Conservation (phyloP, 92 coral and sea anemone species). For the Meandrina meandrites region DNA sequence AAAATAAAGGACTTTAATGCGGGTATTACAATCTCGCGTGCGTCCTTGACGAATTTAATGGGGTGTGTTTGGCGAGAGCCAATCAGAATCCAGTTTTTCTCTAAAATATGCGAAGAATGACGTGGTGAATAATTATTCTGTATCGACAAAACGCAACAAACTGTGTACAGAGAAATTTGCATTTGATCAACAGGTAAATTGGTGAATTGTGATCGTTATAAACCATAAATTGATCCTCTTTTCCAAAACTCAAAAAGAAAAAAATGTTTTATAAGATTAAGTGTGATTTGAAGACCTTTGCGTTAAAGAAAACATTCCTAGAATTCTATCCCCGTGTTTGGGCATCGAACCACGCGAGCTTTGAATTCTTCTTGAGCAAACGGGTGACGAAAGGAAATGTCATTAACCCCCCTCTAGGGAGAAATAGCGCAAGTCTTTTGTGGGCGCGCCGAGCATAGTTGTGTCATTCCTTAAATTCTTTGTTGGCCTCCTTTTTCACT, state of each 20-base stretch:
- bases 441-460: conserved; percentile 99
- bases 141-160: conserved; percentile 44
- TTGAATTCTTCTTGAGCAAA: conserved; percentile 79
- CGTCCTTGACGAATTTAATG: background rate
- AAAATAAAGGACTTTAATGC: background rate
- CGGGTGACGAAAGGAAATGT: conserved; percentile 69
- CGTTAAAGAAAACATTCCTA: conserved; percentile 45
- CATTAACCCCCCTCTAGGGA: conserved; percentile 91
- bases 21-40: conserved; percentile 9
- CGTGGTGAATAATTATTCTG: conserved; percentile 78
- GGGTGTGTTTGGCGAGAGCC: conserved; percentile 52
- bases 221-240: conserved; percentile 27
- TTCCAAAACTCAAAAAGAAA: background rate
- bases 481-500: conserved; percentile 81
- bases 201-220: background rate
- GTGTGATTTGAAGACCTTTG: conserved; percentile 52
- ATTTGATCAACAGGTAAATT: conserved; percentile 50
- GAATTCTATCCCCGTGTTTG: conserved; percentile 76
- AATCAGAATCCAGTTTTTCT: conserved; percentile 40
- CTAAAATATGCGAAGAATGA: conserved; percentile 83
- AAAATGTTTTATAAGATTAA: conserved; percentile 33
- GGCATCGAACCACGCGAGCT: conserved; percentile 57
- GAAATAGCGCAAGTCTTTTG: conserved; percentile 82
- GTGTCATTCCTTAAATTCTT: conserved; percentile 97
- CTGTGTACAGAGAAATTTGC: conserved; percentile 61